Percentiles rank a stretch among this genome's conserved stretches.
These are phyloP conservation scores for Phrynosoma blainvillii DNA, from an alignment of 2,113 vertebrate genomes.

Conservation along the genomic window DNA sequence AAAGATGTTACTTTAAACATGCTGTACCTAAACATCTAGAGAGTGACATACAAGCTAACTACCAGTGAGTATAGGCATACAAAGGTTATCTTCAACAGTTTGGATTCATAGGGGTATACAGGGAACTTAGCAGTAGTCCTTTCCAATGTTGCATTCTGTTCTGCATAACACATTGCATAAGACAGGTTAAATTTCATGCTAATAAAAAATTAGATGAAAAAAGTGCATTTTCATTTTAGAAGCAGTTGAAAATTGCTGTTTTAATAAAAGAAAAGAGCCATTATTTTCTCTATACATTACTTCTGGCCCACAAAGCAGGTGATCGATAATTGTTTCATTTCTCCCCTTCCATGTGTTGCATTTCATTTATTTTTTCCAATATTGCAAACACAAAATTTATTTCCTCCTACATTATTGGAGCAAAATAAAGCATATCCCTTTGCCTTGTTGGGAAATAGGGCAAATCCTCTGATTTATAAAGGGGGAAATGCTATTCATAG, in stretches of 20 bases:
- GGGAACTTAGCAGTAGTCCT: too few relatives aligned
- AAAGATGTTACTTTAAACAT: too few relatives aligned
- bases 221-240: background rate
- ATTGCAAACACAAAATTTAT: constrained; percentile 22
- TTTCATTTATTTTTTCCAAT: constrained; percentile 13
- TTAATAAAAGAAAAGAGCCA: background rate
- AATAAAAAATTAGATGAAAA: background rate
- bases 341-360: constrained; percentile 2
- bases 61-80: too few relatives aligned
- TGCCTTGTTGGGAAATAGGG: constrained; percentile 20
- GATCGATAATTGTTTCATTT: background rate
- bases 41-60: too few relatives aligned
- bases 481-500: background rate
- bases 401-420: background rate
- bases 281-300: constrained; percentile 13
- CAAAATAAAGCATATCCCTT: constrained; percentile 29
- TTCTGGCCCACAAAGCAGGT: constrained; percentile 10
- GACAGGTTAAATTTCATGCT: background rate
- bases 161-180: background rate
- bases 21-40: too few relatives aligned
- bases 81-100: too few relatives aligned
- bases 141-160: too few relatives aligned
- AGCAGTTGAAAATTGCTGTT: background rate
- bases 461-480: constrained; percentile 6
- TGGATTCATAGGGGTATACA: too few relatives aligned